phyloP scores from a whole-genome alignment of 2,113 vertebrate species.

The Datnioides undecimradiatus region DNA sequence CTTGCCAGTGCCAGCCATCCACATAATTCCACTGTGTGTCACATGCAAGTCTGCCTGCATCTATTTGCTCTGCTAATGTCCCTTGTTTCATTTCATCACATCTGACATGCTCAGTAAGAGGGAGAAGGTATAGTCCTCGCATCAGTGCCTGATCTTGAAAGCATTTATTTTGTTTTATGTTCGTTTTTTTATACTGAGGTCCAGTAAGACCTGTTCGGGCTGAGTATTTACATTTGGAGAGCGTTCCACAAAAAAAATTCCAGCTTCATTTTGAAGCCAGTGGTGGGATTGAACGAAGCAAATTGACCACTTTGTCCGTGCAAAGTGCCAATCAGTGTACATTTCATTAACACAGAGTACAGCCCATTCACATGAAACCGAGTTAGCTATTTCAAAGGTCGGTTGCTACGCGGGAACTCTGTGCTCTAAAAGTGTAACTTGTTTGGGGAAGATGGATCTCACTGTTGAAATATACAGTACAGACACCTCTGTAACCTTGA shows the following conservation, averaged over 20 bases:
- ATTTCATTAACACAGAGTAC: neutral
- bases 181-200: neutral
- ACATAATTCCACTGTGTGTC: conserved; percentile 42
- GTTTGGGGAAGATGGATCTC: neutral
- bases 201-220: neutral
- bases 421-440: conserved; percentile 25
- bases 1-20: conserved; percentile 31
- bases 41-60: conserved; percentile 29
- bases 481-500: neutral
- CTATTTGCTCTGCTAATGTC: conserved; percentile 38
- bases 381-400: neutral
- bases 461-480: neutral
- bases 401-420: neutral
- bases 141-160: conserved; percentile 1
- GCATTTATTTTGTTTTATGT: conserved; percentile 19
- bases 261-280: conserved; percentile 1
- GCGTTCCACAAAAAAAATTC: neutral
- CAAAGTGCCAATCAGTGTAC: neutral
- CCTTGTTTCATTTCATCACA: conserved; percentile 56
- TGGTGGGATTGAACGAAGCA: neutral
- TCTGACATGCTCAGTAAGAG: conserved; percentile 32
- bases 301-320: neutral
- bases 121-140: neutral
- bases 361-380: neutral
- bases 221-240: conserved; percentile 8